phyloP scores from a whole-genome alignment of 2,113 vertebrate species.

The Castor canadensis region DNA sequence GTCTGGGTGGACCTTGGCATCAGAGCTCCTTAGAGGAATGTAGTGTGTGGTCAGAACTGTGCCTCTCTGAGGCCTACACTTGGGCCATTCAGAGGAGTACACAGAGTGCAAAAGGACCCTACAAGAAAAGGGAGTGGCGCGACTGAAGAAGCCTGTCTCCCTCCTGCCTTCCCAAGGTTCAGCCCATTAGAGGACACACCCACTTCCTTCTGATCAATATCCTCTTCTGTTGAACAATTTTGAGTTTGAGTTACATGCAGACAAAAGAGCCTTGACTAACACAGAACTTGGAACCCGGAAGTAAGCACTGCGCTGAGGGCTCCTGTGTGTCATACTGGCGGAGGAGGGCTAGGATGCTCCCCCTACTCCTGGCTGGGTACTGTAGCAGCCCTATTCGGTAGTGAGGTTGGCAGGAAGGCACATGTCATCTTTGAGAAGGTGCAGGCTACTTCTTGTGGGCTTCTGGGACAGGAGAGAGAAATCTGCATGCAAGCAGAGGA shows the following conservation, averaged over 20 bases:
- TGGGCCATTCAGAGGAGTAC: background rate
- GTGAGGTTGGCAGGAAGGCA: background rate
- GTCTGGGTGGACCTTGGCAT: background rate
- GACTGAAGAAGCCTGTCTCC: background rate
- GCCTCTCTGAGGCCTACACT: background rate
- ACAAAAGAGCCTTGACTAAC: background rate
- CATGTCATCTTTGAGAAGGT: background rate
- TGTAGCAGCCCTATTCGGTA: background rate
- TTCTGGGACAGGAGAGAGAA: background rate
- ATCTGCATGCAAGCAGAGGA: accelerated
- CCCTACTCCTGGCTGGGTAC: background rate
- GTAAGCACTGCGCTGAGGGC: accelerated
- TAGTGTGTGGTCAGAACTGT: background rate
- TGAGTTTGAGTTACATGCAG: background rate
- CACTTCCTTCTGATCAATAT: background rate
- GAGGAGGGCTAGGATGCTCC: background rate
- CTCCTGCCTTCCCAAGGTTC: background rate
- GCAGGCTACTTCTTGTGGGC: background rate
- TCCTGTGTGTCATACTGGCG: background rate
- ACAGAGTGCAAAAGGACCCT: background rate
- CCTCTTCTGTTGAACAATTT: background rate
- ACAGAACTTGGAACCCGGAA: background rate
- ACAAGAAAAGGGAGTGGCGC: background rate
- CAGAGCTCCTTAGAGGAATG: background rate
- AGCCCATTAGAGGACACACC: background rate